phyloP scores from a whole-genome alignment of 2,797 vertebrate species.

The Falco novaeseelandiae region DNA sequence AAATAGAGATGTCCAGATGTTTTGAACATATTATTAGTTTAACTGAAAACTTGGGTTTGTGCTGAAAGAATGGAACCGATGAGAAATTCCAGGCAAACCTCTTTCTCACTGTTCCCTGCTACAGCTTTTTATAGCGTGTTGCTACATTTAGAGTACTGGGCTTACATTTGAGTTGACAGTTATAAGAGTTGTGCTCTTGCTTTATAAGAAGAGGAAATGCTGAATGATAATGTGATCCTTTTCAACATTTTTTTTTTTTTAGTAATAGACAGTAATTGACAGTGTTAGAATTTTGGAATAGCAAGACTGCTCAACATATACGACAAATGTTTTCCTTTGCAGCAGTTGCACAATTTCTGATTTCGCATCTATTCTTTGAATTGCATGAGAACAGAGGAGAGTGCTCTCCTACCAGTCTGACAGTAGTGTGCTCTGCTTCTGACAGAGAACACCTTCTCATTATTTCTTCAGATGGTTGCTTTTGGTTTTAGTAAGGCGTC shows the following conservation, averaged over 20 bases:
- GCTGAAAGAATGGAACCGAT: neutral
- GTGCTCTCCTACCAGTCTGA: neutral
- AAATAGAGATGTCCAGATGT: neutral
- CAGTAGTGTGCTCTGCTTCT: neutral
- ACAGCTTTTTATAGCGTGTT: neutral
- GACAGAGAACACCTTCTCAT: neutral
- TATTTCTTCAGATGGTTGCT: neutral
- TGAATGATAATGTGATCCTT: neutral
- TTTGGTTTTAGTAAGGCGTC: neutral
- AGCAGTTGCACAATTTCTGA: neutral
- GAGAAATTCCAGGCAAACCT: neutral
- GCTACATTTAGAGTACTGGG: neutral
- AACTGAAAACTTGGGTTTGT: neutral
- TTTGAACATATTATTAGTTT: neutral
- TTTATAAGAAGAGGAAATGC: neutral
- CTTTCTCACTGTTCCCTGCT: neutral
- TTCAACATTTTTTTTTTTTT: neutral
- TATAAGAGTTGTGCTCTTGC: neutral
- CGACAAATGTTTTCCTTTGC: neutral
- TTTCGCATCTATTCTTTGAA: neutral
- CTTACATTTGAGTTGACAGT: neutral
- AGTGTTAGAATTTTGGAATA: neutral
- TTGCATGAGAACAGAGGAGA: neutral
- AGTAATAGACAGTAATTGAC: neutral
- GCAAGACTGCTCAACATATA: rapidly evolving